A percentile compares a stretch with the other conserved stretches of the same genome.
phyloP scores from a whole-genome alignment of 2,797 vertebrate genomes.

The Poecilia velifera region DNA sequence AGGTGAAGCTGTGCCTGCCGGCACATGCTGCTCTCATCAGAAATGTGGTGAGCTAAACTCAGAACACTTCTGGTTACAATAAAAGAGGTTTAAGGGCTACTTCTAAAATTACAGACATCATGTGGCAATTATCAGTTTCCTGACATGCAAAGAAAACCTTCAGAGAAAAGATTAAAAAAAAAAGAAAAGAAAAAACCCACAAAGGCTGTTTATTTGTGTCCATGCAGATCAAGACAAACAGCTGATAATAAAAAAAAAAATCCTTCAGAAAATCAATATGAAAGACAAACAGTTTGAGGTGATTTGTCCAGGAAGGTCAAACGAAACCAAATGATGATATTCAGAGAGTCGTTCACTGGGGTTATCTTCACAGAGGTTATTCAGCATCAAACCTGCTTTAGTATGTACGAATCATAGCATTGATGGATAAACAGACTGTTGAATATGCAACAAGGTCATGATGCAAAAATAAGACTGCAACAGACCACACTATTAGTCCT shows the following conservation, averaged over 20 bases:
- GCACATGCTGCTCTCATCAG: slow-evolving; percentile 19
- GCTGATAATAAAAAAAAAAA: background rate
- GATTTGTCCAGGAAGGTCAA: background rate
- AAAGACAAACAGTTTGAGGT: background rate
- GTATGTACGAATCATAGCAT: background rate
- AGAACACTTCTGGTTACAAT: slow-evolving; percentile 55
- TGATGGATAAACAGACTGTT: background rate
- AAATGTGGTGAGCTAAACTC: slow-evolving; percentile 37
- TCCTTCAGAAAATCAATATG: background rate
- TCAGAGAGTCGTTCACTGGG: background rate
- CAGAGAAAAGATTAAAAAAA: slow-evolving; percentile 1
- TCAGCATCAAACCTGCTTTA: background rate
- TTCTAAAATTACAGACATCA: slow-evolving; percentile 62
- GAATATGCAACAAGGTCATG: slow-evolving; percentile 1
- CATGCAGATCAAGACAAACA: background rate
- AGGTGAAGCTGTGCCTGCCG: slow-evolving; percentile 48
- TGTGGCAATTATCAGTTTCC: slow-evolving; percentile 65
- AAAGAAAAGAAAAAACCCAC: background rate
- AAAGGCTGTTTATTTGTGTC: background rate
- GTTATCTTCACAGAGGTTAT: background rate
- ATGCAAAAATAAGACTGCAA: background rate
- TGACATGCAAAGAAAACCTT: slow-evolving; percentile 30
- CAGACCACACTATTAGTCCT: background rate
- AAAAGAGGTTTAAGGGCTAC: slow-evolving; percentile 47
- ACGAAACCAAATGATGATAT: background rate